phyloP scores from a whole-genome alignment of 2,797 vertebrate genomes.

The Ibycter americanus region DNA sequence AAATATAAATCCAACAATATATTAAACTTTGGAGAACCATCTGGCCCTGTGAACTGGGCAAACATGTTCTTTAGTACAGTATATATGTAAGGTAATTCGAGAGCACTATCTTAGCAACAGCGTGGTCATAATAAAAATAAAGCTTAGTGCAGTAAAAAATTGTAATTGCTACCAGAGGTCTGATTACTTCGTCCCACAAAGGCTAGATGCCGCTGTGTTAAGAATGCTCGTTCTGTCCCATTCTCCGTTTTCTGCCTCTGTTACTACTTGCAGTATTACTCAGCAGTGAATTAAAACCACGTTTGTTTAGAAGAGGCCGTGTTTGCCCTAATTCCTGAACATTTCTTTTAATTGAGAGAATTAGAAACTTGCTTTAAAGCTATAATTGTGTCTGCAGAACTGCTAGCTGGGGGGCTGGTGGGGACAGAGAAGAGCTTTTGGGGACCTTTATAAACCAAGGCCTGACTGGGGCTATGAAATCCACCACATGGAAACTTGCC shows the following conservation, averaged over 20 bases:
- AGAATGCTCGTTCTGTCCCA: background rate
- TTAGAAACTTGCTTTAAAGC: background rate
- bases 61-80: background rate
- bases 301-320: background rate
- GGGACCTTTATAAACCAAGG: background rate
- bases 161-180: constrained; percentile 19
- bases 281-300: background rate
- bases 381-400: background rate
- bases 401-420: background rate
- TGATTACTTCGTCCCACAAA: constrained; percentile 1
- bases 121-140: constrained; percentile 18
- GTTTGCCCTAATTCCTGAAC: background rate
- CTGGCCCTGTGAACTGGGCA: background rate
- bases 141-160: background rate
- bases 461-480: background rate
- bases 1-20: background rate
- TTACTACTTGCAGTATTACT: background rate
- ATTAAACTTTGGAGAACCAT: background rate
- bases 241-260: background rate
- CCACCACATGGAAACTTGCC: background rate
- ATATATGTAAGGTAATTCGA: background rate
- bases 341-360: background rate
- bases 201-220: background rate
- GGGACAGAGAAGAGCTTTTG: background rate
- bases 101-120: constrained; percentile 1